Conservation (phyloP, 2,888 invertebrate species). For the Zelleria hepariella region DNA sequence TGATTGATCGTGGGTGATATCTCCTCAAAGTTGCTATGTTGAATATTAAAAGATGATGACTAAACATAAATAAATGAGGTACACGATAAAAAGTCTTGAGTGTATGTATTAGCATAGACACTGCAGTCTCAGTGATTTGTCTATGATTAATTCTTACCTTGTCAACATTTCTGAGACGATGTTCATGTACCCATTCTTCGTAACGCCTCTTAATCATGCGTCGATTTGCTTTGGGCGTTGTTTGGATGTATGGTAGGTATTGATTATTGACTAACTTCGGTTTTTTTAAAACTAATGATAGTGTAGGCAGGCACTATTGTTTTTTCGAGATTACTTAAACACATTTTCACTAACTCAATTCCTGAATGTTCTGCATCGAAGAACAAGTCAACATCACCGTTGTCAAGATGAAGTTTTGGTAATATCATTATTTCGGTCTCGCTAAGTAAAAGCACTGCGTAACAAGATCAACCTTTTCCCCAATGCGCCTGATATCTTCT, state of each 20-base stretch:
- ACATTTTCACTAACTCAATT: neutral
- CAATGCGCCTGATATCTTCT: slow-evolving; percentile 30
- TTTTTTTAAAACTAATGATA: neutral
- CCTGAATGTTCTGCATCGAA: slow-evolving; percentile 11
- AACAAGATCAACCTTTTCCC: slow-evolving; percentile 36
- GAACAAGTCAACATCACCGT: slow-evolving; percentile 20
- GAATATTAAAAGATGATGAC: slow-evolving; percentile 59
- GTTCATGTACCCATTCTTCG: slow-evolving; percentile 38
- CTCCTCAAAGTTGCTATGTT: slow-evolving; percentile 38
- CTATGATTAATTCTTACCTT: slow-evolving; percentile 45
- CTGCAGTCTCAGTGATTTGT: slow-evolving; percentile 32
- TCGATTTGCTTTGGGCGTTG: slow-evolving; percentile 23
- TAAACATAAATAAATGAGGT: slow-evolving; percentile 56
- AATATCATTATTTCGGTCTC: slow-evolving; percentile 36
- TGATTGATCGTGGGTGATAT: slow-evolving; percentile 56
- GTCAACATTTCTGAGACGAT: slow-evolving; percentile 44
- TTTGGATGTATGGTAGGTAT: neutral
- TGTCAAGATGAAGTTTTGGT: slow-evolving; percentile 28
- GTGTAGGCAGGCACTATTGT: neutral
- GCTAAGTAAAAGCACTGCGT: slow-evolving; percentile 37
- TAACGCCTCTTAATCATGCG: slow-evolving; percentile 49
- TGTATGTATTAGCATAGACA: slow-evolving; percentile 37
- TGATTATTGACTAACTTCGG: no score
- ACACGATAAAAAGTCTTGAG: slow-evolving; percentile 30
- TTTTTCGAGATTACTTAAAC: neutral